Conservation (phyloP, 2,797 vertebrate genomes). For the Neosalanx taihuensis region DNA sequence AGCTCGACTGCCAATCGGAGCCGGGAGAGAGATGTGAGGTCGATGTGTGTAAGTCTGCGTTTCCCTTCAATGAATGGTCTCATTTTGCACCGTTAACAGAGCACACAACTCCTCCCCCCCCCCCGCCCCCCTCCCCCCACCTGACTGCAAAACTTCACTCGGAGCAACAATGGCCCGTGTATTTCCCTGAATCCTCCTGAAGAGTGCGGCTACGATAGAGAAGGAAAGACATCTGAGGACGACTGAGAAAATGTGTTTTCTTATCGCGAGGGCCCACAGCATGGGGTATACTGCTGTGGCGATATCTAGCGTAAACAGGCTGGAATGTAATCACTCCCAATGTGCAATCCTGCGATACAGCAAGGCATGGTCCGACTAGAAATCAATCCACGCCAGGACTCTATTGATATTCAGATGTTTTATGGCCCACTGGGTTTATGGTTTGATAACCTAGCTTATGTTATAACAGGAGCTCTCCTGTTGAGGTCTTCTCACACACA, state of each 20-base stretch:
- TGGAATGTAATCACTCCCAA: slow-evolving; percentile 52
- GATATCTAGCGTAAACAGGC: slow-evolving; percentile 32
- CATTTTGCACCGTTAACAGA: no score
- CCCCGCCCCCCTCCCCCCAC: no score
- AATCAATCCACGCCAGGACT: slow-evolving; percentile 64
- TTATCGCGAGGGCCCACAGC: slow-evolving; percentile 32
- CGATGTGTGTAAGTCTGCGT: neutral
- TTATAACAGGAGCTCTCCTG: slow-evolving; percentile 38
- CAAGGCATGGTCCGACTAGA: slow-evolving; percentile 56
- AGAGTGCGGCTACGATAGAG: slow-evolving; percentile 9
- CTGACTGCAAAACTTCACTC: no score
- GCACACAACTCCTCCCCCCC: no score
- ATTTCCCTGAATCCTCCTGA: neutral
- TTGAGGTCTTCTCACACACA: slow-evolving; percentile 9
- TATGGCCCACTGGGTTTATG: slow-evolving; percentile 48
- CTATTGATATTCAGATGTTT: slow-evolving; percentile 55
- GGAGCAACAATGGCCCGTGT: no score
- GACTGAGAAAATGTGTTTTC: slow-evolving; percentile 27
- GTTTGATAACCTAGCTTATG: slow-evolving; percentile 49
- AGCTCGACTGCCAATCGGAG: slow-evolving; percentile 75
- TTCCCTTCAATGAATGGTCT: no score
- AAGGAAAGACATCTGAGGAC: neutral
- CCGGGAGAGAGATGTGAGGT: neutral
- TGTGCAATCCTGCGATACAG: slow-evolving; percentile 53
- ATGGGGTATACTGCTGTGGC: neutral